phyloP scores from a whole-genome alignment of 2,797 vertebrate species.

The Pangasius krempfi region DNA sequence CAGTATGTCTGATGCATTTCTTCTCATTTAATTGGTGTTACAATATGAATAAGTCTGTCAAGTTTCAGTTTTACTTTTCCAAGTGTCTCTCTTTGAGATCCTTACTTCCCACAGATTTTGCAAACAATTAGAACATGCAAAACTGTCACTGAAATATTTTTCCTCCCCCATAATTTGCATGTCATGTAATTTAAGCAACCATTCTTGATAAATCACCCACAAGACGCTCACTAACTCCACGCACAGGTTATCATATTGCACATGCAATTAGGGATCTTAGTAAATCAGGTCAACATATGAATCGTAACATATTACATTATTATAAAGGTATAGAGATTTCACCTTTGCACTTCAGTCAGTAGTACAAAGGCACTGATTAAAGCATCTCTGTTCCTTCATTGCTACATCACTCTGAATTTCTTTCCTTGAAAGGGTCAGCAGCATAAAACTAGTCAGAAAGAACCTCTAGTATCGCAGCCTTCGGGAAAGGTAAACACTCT shows the following conservation, averaged over 20 bases:
- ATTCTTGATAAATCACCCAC: neutral
- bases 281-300: neutral
- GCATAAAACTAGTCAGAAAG: neutral
- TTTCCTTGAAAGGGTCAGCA: neutral
- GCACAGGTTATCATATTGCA: neutral
- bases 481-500: neutral
- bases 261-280: neutral
- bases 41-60: neutral
- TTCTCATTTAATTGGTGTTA: neutral
- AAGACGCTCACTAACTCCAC: neutral
- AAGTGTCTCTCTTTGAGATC: neutral
- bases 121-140: neutral
- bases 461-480: neutral
- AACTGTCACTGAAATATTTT: neutral
- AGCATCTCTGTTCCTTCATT: neutral
- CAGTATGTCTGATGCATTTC: neutral
- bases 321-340: neutral
- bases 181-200: slow-evolving; percentile 9
- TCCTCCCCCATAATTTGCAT: neutral
- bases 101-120: neutral
- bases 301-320: neutral
- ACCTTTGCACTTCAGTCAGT: slow-evolving; percentile 4
- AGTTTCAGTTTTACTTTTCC: neutral
- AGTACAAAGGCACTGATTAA: slow-evolving; percentile 7
- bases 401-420: neutral